phyloP scores from a whole-genome alignment of 92 coral and sea anemone genomes.

The Diadumene lineata region DNA sequence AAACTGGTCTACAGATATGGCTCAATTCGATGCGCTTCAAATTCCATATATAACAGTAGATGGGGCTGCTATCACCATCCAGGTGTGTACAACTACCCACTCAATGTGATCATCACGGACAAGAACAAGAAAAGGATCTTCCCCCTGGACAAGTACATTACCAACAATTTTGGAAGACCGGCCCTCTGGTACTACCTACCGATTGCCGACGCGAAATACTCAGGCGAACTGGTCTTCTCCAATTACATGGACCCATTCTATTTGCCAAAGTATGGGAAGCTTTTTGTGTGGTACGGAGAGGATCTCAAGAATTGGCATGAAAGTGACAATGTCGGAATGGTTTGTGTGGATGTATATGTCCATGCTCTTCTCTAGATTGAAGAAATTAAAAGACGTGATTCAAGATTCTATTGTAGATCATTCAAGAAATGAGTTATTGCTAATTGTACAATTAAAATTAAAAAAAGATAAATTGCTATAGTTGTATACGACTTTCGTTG shows the following conservation, averaged over 20 bases:
- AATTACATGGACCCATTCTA: conserved; percentile 63
- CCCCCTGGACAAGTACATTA: conserved; percentile 49
- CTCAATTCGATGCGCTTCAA: conserved; percentile 32
- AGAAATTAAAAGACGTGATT: too few species aligned
- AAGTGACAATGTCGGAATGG: conserved; percentile 55
- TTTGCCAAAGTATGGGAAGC: conserved; percentile 21
- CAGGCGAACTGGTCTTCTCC: conserved; percentile 64
- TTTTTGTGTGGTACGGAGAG: conserved; percentile 60
- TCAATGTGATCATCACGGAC: conserved; percentile 79
- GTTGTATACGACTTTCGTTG: too few species aligned
- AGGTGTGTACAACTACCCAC: conserved; percentile 23
- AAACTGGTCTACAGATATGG: conserved; percentile 53
- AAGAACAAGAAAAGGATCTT: conserved; percentile 40
- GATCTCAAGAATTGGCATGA: conserved; percentile 48
- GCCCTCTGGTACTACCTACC: conserved; percentile 85
- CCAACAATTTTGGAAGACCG: conserved; percentile 17
- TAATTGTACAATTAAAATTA: too few species aligned
- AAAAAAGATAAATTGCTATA: too few species aligned
- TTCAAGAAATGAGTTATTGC: too few species aligned
- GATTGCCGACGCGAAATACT: conserved; percentile 49
- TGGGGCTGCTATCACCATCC: conserved; percentile 59
- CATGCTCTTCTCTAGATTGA: conserved; percentile 42
- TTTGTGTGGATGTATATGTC: conserved; percentile 65
- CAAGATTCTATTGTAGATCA: too few species aligned
- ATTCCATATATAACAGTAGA: conserved; percentile 34